Evolutionary conservation across 2,797 vertebrate species (phyloP), one percentile per base, ranked within the genome.

Genomic region (Pseudopleuronectes americanus): DNA sequence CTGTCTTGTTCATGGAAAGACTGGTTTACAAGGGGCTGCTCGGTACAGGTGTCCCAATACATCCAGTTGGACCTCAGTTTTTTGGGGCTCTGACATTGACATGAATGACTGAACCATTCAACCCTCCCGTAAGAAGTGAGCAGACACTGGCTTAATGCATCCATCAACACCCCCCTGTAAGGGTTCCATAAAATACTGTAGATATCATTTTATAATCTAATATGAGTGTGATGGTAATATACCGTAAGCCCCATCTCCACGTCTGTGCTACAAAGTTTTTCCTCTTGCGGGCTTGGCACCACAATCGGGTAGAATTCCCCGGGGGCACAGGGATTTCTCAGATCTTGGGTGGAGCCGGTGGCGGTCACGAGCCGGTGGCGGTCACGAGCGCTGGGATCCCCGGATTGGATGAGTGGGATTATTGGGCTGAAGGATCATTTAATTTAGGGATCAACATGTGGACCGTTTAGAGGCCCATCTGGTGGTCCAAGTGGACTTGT

Each of bases 401-500:
- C 75, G 87, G 85, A 89, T 87, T 88, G 90, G 86, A 90, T 89
- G 87, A 92, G 85, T 69, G 66, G 88, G 91, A 92, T 92, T 93
- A 93, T 81, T 88, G 80, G 83, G 57, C 66, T 86, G 81, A 87
- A 86, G 87, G 89, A 90, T 92, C 85, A 90, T 92, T 92, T 90
- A 77, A 90, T 89, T 91, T 89, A 89, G 79, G 88, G 91, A 87
- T 92, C 87, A 92, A 92, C 87, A 89, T 89, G 87, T 87, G 87
- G 87, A 80, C 76, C 16, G 23, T 87, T 85, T 89, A 85, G 71
- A 67, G 72, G 71, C 79, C 90, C 90, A 91, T 90, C 90, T 92
- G 91, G 88, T 92, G 83, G 85, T 84, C 82, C 59, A 57, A 31
- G 68, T 70, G 64, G 57, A 78, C 84, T 87, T 85, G 84, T 86